Conservation (phyloP, 2,888 invertebrate genomes). For the Dendrolimus houi region DNA sequence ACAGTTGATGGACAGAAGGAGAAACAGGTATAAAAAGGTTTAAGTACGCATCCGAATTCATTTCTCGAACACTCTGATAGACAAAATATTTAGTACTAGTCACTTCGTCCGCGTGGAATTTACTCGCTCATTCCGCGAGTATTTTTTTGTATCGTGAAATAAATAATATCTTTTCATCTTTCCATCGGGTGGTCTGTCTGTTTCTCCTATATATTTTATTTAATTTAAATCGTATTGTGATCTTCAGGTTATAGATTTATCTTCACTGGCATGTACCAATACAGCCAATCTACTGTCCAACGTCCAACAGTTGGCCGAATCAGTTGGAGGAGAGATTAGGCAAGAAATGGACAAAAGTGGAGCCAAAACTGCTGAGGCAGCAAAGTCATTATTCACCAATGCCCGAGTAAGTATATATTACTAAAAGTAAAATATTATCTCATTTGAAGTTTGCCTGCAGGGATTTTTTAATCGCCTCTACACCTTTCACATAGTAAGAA, state of each 20-base stretch:
- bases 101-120: no score
- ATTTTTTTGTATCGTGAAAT: not conserved
- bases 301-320: not conserved
- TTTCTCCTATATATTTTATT: no score
- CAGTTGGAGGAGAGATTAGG: not conserved
- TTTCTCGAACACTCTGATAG: no score
- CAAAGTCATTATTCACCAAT: conserved; percentile 19
- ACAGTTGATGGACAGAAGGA: not conserved
- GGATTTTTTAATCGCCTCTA: no score
- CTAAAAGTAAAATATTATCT: no score
- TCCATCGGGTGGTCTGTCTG: no score
- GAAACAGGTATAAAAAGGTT: not conserved
- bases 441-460: no score
- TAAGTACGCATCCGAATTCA: no score
- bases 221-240: not conserved
- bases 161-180: not conserved
- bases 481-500: no score
- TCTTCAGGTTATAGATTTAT: not conserved
- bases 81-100: no score
- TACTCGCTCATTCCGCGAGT: not conserved
- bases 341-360: not conserved
- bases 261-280: not conserved
- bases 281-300: not conserved
- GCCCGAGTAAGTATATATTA: conserved; percentile 23
- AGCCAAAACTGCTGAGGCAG: not conserved